Base-by-base conservation (phyloP, 2,113 vertebrate genomes). In the Sitta europaea region DNA sequence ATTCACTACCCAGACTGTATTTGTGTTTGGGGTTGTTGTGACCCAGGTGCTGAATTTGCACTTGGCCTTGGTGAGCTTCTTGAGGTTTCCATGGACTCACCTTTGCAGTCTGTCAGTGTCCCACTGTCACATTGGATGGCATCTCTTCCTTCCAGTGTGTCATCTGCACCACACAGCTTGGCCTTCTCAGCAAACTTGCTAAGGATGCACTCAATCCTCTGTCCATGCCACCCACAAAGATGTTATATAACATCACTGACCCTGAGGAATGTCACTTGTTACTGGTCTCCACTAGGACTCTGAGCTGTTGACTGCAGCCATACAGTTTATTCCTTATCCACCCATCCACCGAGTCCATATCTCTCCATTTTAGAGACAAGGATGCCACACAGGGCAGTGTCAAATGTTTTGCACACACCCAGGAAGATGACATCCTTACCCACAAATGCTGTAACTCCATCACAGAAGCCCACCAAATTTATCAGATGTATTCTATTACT, bases 21-120 rank as follows among this genome's bases (percentile, higher is more conserved):
- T 31, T 22, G 5, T 42, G 14, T 35, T 72, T 63, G 31, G 17
- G 15, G 10, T 28, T 65, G 18, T 19, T 25, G 10, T 0, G 0
- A 33, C 8, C 5, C 16, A 38, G 16, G 5, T 25, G 8, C 11
- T 59, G 23, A 51, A 38, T 7, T 38, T 45, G 28, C 15, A 14
- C 33, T 38, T 53, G 45, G 33, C 19, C 12, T 51, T 51, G 12
- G 11, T 11, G 12, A 66, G 38, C 22, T 43, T 38, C 10, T 9
- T 24, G 27, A 65, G 14, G 8, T 51, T 65, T 73, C 33, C 10
- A 14, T 22, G 14, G 33, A 12, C 19, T 65, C 2, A 0, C 18
- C 10, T 43, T 72, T 73, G 23, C 27, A 54, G 85, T 13, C 40
- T 54, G 9, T 24, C 73, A 77, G 10, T 11, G 28, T 29, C 19